These are phyloP conservation scores for Caenorhabditis panamensis DNA, from an alignment of 2,888 invertebrate species.

Conservation along the genomic window DNA sequence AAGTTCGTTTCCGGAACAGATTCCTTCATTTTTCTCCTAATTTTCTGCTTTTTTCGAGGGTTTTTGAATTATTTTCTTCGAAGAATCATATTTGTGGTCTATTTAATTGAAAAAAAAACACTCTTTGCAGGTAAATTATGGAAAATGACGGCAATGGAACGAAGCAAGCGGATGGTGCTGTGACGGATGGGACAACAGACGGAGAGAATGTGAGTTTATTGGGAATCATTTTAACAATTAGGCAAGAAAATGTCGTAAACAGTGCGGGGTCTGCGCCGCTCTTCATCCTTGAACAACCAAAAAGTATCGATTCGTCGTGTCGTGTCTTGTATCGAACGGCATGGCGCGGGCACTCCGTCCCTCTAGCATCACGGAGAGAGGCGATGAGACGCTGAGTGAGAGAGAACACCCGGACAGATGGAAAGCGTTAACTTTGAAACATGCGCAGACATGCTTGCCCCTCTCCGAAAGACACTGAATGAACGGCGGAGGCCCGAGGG, in stretches of 20 bases:
- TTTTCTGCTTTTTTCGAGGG: too few relatives aligned
- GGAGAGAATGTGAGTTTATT: background rate
- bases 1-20: too few relatives aligned
- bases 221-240: background rate
- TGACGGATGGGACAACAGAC: background rate
- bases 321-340: constrained; percentile 44
- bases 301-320: constrained; percentile 59
- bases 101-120: background rate
- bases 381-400: constrained; percentile 5
- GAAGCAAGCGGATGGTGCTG: too few relatives aligned
- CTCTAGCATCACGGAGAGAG: background rate
- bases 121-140: background rate
- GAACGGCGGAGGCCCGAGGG: constrained; percentile 40
- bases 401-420: constrained; percentile 8
- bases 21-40: too few relatives aligned
- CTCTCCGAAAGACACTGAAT: constrained; percentile 37
- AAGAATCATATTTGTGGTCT: too few relatives aligned
- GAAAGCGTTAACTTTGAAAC: constrained; percentile 45
- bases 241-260: constrained; percentile 8
- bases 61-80: too few relatives aligned
- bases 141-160: too few relatives aligned
- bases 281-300: constrained; percentile 27
- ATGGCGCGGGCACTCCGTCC: constrained; percentile 45
- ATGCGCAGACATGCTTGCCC: constrained; percentile 52
- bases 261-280: constrained; percentile 6